Base-by-base conservation (phyloP, 2,113 vertebrate genomes). In the Origma solitaria region DNA sequence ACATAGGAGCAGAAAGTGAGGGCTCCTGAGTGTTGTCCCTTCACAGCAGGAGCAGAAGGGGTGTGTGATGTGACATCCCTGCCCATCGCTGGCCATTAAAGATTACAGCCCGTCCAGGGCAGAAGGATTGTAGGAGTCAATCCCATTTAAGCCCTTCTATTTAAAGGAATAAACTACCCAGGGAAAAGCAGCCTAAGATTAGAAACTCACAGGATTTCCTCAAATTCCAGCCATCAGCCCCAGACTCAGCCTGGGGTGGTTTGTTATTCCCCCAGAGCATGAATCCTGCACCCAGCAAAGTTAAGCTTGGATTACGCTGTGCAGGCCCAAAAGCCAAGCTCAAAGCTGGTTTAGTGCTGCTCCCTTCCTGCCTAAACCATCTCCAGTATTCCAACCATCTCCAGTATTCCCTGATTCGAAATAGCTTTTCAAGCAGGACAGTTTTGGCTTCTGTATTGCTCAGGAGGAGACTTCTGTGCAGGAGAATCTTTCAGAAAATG, bases 81-180 rank as follows among this genome's bases (percentile, higher is more conserved):
- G 81, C 77, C 81, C 33, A 5, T 60, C 5, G 0, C 89, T 57
- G 54, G 15, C 50, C 61, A 21, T 11, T 40, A 21, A 79, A 88
- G 94, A 94, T 93, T 92, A 90, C 49, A 64, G 49, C 50, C 64
- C 38, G 16, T 44, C 81, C 81, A n/a, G 92, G 88, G 40, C 76
- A 96, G 62, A 40, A 69, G 96, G 94, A 93, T 58, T 92, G 85
- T 3, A 94, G 68, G 71, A 90, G 71, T 90, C 95, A 93, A 97
- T 96, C 96, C 88, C 35, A 10, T 57, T 57, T 95, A 97, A 96
- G 88, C 82, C 82, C 90, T 95, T 96, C 96, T 97, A 95, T 96
- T 97, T 96, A 94, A 92, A 93, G 95, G 56, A 88, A 82, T 92
- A 47, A 93, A 95, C 79, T 70, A 49, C 92, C 88, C 90, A 86